phyloP scores from a whole-genome alignment of 2,113 vertebrate genomes.

The Gobio gobio region DNA sequence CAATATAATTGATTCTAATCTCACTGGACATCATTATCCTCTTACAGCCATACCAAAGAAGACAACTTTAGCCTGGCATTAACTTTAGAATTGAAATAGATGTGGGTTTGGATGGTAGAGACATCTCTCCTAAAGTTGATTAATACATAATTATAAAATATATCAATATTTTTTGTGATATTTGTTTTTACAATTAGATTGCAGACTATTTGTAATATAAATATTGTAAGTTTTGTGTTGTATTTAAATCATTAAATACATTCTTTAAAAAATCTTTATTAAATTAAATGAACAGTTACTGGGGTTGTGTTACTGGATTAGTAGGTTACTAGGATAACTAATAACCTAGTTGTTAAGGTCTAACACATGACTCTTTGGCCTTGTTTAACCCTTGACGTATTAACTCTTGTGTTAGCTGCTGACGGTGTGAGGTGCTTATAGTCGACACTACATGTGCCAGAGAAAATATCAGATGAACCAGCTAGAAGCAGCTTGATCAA shows the following conservation, averaged over 20 bases:
- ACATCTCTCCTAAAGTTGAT: neutral
- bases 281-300: neutral
- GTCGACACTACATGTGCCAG: too few relatives aligned
- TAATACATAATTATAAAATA: neutral
- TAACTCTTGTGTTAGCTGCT: neutral
- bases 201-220: neutral
- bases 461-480: neutral
- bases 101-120: neutral
- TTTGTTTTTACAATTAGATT: neutral
- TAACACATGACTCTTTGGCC: neutral
- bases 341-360: neutral
- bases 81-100: neutral
- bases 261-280: neutral
- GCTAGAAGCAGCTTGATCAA: too few relatives aligned
- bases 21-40: neutral
- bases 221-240: neutral
- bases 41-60: constrained; percentile 8
- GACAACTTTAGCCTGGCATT: neutral
- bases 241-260: neutral
- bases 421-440: neutral
- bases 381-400: neutral
- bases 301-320: neutral
- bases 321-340: neutral
- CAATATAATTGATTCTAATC: constrained; percentile 17
- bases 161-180: neutral